phyloP scores from a whole-genome alignment of 2,113 vertebrate species.

The Prietella phreatophila region DNA sequence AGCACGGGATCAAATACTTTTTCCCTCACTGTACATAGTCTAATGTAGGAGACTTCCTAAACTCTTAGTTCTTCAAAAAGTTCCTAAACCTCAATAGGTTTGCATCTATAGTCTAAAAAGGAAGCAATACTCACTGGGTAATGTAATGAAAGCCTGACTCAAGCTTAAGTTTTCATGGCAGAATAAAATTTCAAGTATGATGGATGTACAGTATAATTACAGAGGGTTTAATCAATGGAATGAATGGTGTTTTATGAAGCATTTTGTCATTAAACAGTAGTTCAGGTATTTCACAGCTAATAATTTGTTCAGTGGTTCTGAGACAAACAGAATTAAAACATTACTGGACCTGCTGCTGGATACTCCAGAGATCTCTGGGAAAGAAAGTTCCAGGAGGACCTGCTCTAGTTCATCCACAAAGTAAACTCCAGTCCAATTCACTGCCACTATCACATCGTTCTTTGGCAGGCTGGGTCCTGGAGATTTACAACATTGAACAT shows the following conservation, averaged over 20 bases:
- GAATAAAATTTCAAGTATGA: neutral
- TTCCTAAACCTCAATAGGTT: neutral
- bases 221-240: neutral
- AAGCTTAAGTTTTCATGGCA: neutral
- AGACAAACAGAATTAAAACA: neutral
- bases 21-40: too few relatives aligned
- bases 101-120: neutral
- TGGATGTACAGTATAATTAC: neutral
- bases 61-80: neutral
- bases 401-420: slow-evolving; percentile 98
- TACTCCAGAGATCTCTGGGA: slow-evolving; percentile 92
- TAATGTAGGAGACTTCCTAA: neutral
- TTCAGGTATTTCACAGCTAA: neutral
- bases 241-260: neutral
- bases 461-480: slow-evolving; percentile 91
- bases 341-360: slow-evolving; percentile 87
- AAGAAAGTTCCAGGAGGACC: slow-evolving; percentile 92
- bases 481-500: neutral
- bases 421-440: slow-evolving; percentile 98
- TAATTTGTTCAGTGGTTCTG: neutral
- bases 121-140: neutral
- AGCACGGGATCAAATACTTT: too few relatives aligned
- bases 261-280: neutral
- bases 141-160: neutral
- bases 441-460: slow-evolving; percentile 94